Conservation (phyloP, 2,888 invertebrate species). For the Catocala fraxini region DNA sequence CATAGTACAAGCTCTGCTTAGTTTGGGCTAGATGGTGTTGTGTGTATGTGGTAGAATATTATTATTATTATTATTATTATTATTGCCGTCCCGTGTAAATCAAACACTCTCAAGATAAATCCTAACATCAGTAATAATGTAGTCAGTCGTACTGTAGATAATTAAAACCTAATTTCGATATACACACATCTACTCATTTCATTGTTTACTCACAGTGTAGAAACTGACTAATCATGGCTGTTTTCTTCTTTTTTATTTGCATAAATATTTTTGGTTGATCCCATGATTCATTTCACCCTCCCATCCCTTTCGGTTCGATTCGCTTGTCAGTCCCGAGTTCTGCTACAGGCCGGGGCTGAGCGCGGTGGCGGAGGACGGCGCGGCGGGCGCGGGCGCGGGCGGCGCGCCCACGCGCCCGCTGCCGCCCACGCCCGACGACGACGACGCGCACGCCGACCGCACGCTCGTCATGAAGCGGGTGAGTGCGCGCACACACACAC, state of each 20-base stretch:
- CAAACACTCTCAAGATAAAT: too few species aligned
- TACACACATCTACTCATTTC: conserved; percentile 1
- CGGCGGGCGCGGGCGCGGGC: conserved; percentile 92
- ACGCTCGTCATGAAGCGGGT: conserved; percentile 98
- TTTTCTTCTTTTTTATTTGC: conserved; percentile 52
- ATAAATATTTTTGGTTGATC: conserved; percentile 45
- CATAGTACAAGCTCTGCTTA: too few species aligned
- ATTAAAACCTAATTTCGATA: background rate
- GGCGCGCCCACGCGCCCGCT: conserved; percentile 95
- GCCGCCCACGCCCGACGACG: conserved; percentile 98
- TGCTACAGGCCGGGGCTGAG: conserved; percentile 93
- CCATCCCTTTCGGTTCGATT: conserved; percentile 59
- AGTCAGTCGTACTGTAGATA: too few species aligned
- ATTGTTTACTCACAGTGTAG: background rate
- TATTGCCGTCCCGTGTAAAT: too few species aligned
- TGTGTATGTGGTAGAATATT: too few species aligned
- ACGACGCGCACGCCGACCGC: conserved; percentile 93
- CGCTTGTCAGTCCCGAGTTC: conserved; percentile 92
- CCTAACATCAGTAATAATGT: too few species aligned
- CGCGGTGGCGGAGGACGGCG: conserved; percentile 60
- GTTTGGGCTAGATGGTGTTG: too few species aligned
- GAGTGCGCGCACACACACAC: conserved; percentile 75
- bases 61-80: too few species aligned
- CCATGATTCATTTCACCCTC: conserved; percentile 50
- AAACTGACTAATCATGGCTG: conserved; percentile 32